phyloP scores from a whole-genome alignment of 2,797 vertebrate genomes.

The Bryconaethiops microstoma region DNA sequence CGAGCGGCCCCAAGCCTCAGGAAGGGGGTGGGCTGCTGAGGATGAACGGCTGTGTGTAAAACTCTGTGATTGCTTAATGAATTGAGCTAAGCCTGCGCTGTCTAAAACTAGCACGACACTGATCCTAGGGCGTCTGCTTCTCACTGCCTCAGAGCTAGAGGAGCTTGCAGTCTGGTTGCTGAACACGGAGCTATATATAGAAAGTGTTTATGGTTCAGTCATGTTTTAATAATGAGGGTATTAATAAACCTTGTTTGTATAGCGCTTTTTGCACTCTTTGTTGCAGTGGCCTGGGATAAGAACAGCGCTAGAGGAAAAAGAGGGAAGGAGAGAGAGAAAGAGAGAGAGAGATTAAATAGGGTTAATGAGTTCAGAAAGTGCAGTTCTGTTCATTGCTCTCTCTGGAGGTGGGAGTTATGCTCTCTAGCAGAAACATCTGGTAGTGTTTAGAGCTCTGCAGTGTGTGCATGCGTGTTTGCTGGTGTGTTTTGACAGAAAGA shows the following conservation, averaged over 20 bases:
- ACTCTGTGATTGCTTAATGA: slow-evolving; percentile 41
- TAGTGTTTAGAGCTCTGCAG: slow-evolving; percentile 60
- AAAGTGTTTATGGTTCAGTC: slow-evolving; percentile 37
- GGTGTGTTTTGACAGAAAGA: slow-evolving; percentile 69
- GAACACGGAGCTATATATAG: slow-evolving; percentile 28
- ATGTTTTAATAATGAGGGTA: slow-evolving; percentile 45
- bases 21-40: slow-evolving; percentile 33
- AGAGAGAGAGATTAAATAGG: slow-evolving; percentile 47
- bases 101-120: not conserved
- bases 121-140: slow-evolving; percentile 27
- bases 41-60: slow-evolving; percentile 41
- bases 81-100: slow-evolving; percentile 13
- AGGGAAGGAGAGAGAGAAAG: not conserved
- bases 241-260: slow-evolving; percentile 39
- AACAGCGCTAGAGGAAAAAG: not conserved
- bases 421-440: slow-evolving; percentile 67
- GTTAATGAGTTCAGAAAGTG: slow-evolving; percentile 59
- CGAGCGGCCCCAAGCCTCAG: slow-evolving; percentile 46
- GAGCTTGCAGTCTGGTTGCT: slow-evolving; percentile 17
- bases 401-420: slow-evolving; percentile 49
- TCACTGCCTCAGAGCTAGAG: slow-evolving; percentile 16
- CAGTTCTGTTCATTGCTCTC: slow-evolving; percentile 21
- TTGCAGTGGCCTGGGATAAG: slow-evolving; percentile 7
- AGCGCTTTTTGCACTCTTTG: slow-evolving; percentile 11
- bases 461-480: slow-evolving; percentile 33